Evolutionary conservation across 2,797 vertebrate species (phyloP).

Genomic region (Pitangus sulphuratus): DNA sequence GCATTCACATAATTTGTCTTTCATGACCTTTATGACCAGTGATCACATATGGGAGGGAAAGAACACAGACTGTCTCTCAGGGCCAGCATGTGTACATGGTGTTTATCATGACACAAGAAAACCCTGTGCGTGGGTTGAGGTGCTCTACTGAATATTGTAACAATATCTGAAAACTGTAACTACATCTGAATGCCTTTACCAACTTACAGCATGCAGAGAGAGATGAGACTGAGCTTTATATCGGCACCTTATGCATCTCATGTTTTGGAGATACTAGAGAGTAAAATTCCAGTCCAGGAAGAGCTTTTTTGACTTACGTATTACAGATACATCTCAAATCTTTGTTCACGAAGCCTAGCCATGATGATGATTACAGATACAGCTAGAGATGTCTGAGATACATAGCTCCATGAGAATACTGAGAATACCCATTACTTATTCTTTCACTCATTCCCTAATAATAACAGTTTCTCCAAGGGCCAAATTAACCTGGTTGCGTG

Average conservation of each 20-base stretch:
- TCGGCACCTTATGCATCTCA: fast-evolving
- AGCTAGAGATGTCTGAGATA: neutral
- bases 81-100: neutral
- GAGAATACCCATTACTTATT: neutral
- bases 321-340: neutral
- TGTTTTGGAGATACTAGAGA: neutral
- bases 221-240: neutral
- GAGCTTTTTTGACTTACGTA: neutral
- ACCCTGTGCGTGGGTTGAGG: neutral
- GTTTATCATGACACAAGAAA: neutral
- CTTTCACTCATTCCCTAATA: neutral
- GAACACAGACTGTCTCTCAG: neutral
- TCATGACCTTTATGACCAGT: slow-evolving; percentile 47
- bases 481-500: neutral
- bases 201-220: neutral
- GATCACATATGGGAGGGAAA: neutral
- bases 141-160: neutral
- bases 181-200: neutral
- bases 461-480: neutral
- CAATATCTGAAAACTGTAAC: neutral
- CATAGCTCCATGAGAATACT: neutral
- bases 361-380: no score
- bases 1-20: neutral
- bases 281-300: neutral
- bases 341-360: no score